phyloP scores from a whole-genome alignment of 1,140 invertebrate species.

The Lysiphlebus fabarum region DNA sequence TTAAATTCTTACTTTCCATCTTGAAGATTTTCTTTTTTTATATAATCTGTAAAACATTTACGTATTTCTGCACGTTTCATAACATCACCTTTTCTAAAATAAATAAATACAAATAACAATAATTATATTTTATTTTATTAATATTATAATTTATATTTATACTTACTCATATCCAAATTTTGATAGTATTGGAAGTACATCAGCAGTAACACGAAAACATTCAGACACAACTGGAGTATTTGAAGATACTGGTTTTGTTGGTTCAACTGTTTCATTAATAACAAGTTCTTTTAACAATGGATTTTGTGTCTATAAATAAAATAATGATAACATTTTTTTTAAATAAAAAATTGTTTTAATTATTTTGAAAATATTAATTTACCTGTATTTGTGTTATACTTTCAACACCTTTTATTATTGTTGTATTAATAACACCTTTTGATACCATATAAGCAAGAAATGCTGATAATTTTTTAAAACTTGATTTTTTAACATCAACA shows the following conservation, averaged over 20 bases:
- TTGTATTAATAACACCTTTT: constrained; percentile 58
- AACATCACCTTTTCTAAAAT: constrained; percentile 71
- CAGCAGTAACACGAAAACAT: constrained; percentile 67
- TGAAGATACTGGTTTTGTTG: constrained; percentile 49
- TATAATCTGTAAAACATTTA: constrained; percentile 71
- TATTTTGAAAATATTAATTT: constrained; percentile 12
- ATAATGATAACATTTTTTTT: constrained; percentile 4
- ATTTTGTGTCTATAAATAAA: constrained; percentile 45
- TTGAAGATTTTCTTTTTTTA: constrained; percentile 70
- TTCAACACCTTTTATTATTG: constrained; percentile 60
- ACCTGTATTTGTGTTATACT: constrained; percentile 55
- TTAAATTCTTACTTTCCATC: constrained; percentile 47
- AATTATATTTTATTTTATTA: constrained; percentile 27
- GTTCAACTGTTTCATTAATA: constrained; percentile 33
- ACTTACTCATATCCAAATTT: constrained; percentile 59
- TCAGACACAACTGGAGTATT: constrained; percentile 60
- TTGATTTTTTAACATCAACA: constrained; percentile 86
- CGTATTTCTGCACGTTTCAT: constrained; percentile 67
- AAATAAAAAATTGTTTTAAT: constrained; percentile 3
- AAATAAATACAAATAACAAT: no score
- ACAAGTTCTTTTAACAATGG: constrained; percentile 40
- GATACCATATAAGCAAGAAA: constrained; percentile 65
- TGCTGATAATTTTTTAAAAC: constrained; percentile 83
- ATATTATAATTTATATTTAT: constrained; percentile 22
- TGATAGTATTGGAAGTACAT: constrained; percentile 64